phyloP scores from a whole-genome alignment of 2,113 vertebrate genomes.

The Hirundichthys speculiger region DNA sequence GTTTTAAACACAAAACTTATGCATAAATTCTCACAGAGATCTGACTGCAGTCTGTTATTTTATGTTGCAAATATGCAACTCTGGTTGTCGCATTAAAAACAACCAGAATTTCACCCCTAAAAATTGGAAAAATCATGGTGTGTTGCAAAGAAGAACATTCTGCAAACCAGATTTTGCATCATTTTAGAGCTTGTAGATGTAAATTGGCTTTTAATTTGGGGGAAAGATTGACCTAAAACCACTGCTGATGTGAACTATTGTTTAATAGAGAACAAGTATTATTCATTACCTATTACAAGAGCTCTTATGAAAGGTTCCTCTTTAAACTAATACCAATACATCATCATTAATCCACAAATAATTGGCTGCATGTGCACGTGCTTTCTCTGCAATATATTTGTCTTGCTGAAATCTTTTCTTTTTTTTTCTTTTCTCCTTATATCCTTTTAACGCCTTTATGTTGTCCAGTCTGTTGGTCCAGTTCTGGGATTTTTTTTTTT shows the following conservation, averaged over 20 bases:
- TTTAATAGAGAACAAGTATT: slow-evolving; percentile 24
- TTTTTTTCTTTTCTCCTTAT: slow-evolving; percentile 4
- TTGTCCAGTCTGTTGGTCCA: slow-evolving; percentile 26
- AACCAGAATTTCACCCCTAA: not conserved
- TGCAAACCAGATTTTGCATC: slow-evolving; percentile 37
- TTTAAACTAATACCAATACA: slow-evolving; percentile 46
- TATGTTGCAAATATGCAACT: slow-evolving; percentile 11
- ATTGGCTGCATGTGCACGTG: slow-evolving; percentile 69
- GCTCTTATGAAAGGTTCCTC: slow-evolving; percentile 23
- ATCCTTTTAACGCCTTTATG: slow-evolving; percentile 15
- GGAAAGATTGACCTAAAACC: not conserved
- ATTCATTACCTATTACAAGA: slow-evolving; percentile 25
- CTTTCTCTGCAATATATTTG: slow-evolving; percentile 38
- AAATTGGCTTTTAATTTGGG: not conserved
- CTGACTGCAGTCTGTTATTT: slow-evolving; percentile 1
- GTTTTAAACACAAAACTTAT: not conserved
- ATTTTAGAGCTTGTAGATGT: not conserved
- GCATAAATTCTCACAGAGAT: slow-evolving; percentile 3
- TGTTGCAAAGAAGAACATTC: slow-evolving; percentile 25
- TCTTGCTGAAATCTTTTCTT: too few relatives aligned
- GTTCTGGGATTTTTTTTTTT: not conserved
- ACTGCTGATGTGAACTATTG: slow-evolving; percentile 69
- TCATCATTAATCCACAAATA: slow-evolving; percentile 51
- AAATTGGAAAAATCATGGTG: not conserved
- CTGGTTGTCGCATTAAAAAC: slow-evolving; percentile 3